phyloP scores from a whole-genome alignment of 2,888 invertebrate genomes.

The Abscondita cerata region DNA sequence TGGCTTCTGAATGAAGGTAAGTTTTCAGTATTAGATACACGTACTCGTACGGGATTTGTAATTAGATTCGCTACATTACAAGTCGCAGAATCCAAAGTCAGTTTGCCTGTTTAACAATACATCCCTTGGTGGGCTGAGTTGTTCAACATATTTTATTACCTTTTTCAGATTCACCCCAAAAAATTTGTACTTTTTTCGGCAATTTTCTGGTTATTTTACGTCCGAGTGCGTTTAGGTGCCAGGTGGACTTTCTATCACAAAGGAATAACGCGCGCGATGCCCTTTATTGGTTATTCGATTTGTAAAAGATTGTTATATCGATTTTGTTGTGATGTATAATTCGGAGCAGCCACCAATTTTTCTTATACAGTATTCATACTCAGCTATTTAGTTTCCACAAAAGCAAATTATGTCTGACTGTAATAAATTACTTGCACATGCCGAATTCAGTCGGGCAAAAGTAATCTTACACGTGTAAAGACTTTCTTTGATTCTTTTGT shows the following conservation, averaged over 20 bases:
- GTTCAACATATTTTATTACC: conserved; percentile 52
- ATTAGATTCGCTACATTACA: conserved; percentile 52
- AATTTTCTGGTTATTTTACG: conserved; percentile 58
- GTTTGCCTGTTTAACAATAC: conserved; percentile 34
- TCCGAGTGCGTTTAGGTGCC: conserved; percentile 48
- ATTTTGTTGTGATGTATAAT: conserved; percentile 40
- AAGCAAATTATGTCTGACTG: conserved; percentile 50
- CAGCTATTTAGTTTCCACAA: conserved; percentile 55
- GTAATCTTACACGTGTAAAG: conserved; percentile 50
- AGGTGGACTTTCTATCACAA: conserved; percentile 48
- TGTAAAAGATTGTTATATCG: conserved; percentile 45
- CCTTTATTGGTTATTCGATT: conserved; percentile 52
- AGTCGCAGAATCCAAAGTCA: conserved; percentile 46
- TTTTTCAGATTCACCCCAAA: conserved; percentile 51
- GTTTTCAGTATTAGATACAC: conserved; percentile 49
- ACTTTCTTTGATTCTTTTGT: conserved; percentile 7
- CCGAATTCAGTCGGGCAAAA: conserved; percentile 42
- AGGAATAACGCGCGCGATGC: conserved; percentile 51
- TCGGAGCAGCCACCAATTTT: conserved; percentile 47
- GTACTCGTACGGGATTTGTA: conserved; percentile 49
- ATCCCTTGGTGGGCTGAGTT: conserved; percentile 44
- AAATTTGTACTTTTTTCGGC: conserved; percentile 45
- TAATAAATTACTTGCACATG: conserved; percentile 47
- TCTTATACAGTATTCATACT: conserved; percentile 30
- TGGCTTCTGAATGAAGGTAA: conserved; percentile 39